Conservation (phyloP, 2,888 invertebrate species). For the Tortrix viridana region DNA sequence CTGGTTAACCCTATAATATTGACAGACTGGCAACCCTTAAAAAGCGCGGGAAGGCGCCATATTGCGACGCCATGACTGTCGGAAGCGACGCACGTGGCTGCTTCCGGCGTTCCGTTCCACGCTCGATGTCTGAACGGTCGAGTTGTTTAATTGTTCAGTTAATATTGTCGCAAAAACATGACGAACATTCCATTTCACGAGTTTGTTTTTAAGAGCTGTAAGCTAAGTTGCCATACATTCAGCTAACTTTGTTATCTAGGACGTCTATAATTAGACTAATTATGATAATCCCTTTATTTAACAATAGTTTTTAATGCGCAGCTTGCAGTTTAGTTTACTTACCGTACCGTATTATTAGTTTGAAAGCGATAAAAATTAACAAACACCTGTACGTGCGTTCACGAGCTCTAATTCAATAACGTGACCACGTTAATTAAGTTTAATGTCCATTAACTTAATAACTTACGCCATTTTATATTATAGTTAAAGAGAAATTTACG, state of each 20-base stretch:
- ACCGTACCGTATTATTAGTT: no score
- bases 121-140: constrained; percentile 71
- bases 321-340: no score
- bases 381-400: not conserved
- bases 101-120: constrained; percentile 81
- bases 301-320: no score
- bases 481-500: not conserved
- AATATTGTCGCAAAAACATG: constrained; percentile 38
- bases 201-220: constrained; percentile 25
- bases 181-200: constrained; percentile 10
- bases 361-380: not conserved
- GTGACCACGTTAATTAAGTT: constrained; percentile 3
- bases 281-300: no score
- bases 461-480: not conserved
- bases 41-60: constrained; percentile 78
- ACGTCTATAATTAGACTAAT: no score
- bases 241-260: not conserved
- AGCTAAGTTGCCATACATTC: not conserved
- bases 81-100: constrained; percentile 80
- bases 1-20: constrained; percentile 3
- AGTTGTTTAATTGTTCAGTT: constrained; percentile 51
- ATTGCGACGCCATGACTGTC: constrained; percentile 77
- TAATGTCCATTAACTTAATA: constrained; percentile 15
- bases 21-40: constrained; percentile 43
- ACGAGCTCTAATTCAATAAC: constrained; percentile 6